Base-by-base conservation (phyloP, 2,113 vertebrate genomes). In the Trinectes maculatus region DNA sequence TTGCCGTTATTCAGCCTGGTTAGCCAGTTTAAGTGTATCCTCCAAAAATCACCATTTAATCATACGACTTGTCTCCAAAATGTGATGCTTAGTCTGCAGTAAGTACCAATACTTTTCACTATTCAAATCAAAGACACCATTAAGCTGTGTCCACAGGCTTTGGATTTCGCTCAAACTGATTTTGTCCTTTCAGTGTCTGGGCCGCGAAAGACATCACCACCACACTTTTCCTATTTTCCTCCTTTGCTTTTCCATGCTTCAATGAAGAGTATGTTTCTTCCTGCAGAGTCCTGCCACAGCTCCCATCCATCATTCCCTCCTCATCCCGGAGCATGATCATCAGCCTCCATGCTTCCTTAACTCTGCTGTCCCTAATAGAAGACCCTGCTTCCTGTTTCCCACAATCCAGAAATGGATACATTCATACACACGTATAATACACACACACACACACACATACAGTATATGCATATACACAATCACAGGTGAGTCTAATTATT, bases 271-370 rank as follows among this genome's bases (percentile, higher is more conserved):
- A 28, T 22, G 44, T 29, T 12, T 78, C 57, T 53, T 66, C 34
- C 24, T 11, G 19, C 2, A 7, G 26, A 71, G 56, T 58, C 31
- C 63, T 72, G 59, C 49, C 79, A 54, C 44, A 43, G 66, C 63
- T 56, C 67, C 44, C 77, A 90, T 88, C 85, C 79, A 86, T 90
- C 86, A 86, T 83, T 42, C 68, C 67, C 62, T 25, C 54, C 64
- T 64, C 26, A 25, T 82, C 62, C 77, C 25, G 71, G 54, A 76
- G 63, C 52, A 15, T 39, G 56, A 63, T 79, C 74, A 66, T 77
- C 68, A 13, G 57, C 74, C 53, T 67, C 77, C 43, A 16, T 44
- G 62, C 60, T 59, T 69, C 34, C 43, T 68, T 52, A 57, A 53
- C 39, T 71, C 64, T 55, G 46, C 28, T 25, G 53, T 48, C 43